Evolutionary conservation across 2,113 vertebrate genomes (phyloP).

Genomic region (Choloepus hoffmanni): DNA sequence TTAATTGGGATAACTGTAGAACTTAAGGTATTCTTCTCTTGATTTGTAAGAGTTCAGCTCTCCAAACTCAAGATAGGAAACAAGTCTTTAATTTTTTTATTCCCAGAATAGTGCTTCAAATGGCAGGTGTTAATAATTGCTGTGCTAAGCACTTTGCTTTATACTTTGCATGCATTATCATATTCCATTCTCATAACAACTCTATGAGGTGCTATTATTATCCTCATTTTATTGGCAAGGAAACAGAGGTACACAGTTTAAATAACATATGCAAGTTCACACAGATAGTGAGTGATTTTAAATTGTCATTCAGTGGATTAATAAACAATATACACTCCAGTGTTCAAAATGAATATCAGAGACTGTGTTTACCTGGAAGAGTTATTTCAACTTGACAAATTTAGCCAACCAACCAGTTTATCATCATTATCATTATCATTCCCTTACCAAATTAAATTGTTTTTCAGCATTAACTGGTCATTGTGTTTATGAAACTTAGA

Average conservation of each 20-base stretch:
- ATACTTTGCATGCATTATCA: background rate
- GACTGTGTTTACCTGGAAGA: background rate
- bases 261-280: background rate
- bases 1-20: background rate
- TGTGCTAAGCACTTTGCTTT: background rate
- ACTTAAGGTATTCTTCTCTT: background rate
- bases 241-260: background rate
- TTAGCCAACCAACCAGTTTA: background rate
- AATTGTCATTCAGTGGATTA: slow-evolving; percentile 6
- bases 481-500: background rate
- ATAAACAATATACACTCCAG: background rate
- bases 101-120: background rate
- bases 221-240: background rate
- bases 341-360: background rate
- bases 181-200: background rate
- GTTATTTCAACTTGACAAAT: background rate
- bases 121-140: background rate
- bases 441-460: background rate
- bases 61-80: background rate
- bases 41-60: background rate
- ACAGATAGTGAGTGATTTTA: background rate
- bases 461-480: background rate
- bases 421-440: background rate
- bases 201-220: background rate
- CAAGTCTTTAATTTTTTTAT: background rate